Conservation (phyloP, 2,888 invertebrate genomes). For the Ischnura elegans region DNA sequence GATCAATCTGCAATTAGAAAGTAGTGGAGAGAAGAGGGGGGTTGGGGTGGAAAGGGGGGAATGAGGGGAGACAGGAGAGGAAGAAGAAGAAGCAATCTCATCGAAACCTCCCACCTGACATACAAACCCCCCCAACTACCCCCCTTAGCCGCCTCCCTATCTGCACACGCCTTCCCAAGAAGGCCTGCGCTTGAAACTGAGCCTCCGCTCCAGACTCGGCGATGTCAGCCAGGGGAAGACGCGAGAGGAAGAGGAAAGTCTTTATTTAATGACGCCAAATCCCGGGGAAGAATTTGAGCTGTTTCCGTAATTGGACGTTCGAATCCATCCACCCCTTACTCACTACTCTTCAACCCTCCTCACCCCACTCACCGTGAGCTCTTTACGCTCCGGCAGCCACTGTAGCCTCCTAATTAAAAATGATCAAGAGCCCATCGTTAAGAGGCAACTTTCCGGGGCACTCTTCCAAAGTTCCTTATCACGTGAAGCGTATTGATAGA, state of each 20-base stretch:
- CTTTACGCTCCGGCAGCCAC: neutral
- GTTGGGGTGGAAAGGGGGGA: too few relatives aligned
- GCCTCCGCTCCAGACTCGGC: neutral
- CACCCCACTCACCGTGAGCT: neutral
- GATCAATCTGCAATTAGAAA: constrained; percentile 31
- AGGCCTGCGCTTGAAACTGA: neutral
- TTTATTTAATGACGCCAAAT: constrained; percentile 21
- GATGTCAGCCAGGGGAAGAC: neutral
- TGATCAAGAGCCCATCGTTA: neutral
- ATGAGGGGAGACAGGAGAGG: neutral
- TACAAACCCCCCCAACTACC: neutral
- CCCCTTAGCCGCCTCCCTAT: neutral
- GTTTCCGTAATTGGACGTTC: constrained; percentile 13
- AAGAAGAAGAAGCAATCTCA: neutral
- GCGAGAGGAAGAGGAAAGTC: neutral
- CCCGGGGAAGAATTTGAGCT: constrained; percentile 7
- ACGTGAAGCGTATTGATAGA: neutral
- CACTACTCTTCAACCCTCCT: neutral
- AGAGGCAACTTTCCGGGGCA: neutral
- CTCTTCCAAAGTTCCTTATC: neutral
- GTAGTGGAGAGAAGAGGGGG: neutral
- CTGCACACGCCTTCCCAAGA: neutral
- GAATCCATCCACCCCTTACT: neutral
- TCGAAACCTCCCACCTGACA: neutral
- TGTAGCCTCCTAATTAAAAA: constrained; percentile 26